Conservation (phyloP, 1,140 invertebrate species). For the Calliphora vicina region DNA sequence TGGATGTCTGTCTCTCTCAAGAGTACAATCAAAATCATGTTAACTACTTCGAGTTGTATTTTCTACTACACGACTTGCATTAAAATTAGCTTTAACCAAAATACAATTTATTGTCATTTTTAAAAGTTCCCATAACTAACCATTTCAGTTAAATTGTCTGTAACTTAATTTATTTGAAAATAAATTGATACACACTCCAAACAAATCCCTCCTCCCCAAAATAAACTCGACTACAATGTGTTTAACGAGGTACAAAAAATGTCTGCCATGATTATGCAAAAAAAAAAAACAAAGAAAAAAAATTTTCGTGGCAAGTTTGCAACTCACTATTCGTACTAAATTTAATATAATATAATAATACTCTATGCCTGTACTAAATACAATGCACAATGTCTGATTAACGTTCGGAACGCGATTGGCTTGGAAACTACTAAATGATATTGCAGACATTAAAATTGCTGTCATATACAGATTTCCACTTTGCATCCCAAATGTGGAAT, state of each 20-base stretch:
- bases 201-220: too few relatives aligned
- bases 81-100: too few relatives aligned
- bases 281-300: neutral
- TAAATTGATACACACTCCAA: neutral
- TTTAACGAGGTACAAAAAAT: neutral
- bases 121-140: too few relatives aligned
- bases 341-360: too few relatives aligned
- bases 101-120: too few relatives aligned
- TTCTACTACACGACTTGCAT: too few relatives aligned
- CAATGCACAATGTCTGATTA: neutral
- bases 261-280: neutral
- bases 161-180: neutral
- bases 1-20: too few relatives aligned
- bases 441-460: neutral
- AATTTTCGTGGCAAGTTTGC: neutral
- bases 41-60: too few relatives aligned
- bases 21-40: too few relatives aligned
- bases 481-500: neutral
- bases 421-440: neutral
- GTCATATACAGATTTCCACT: neutral
- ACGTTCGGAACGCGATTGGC: neutral
- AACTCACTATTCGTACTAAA: neutral
- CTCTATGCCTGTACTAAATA: neutral
- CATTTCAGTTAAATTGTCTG: too few relatives aligned
- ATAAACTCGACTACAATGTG: neutral